Conservation (phyloP, 1,140 invertebrate species). For the Drosophila ananassae region DNA sequence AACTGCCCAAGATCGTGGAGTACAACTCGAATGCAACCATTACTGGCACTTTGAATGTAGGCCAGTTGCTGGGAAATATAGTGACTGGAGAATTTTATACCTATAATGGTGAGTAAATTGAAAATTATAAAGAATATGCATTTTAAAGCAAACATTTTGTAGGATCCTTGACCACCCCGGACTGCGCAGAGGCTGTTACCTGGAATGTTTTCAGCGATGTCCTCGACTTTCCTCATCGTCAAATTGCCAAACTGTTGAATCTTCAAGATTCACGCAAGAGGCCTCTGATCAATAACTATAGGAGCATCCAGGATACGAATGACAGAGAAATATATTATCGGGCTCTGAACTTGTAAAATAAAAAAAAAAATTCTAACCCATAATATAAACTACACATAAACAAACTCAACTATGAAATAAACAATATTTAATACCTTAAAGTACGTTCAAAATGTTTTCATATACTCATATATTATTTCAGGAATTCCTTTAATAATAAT, state of each 20-base stretch:
- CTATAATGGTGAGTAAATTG: conserved; percentile 51
- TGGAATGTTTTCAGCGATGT: conserved; percentile 68
- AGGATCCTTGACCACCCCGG: conserved; percentile 92
- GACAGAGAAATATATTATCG: conserved; percentile 86
- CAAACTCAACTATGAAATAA: not conserved
- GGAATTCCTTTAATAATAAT: not conserved
- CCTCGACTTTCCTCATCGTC: conserved; percentile 29
- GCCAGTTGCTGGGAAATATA: conserved; percentile 56
- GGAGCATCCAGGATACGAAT: conserved; percentile 84
- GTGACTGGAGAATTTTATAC: conserved; percentile 53
- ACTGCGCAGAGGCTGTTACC: conserved; percentile 70
- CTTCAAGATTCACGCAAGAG: conserved; percentile 40
- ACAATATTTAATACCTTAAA: not conserved
- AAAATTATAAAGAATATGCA: too few relatives aligned
- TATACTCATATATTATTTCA: not conserved
- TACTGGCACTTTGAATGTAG: conserved; percentile 14
- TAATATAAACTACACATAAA: not conserved
- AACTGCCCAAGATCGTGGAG: conserved; percentile 33
- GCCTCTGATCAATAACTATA: conserved; percentile 60
- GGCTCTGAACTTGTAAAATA: conserved; percentile 6
- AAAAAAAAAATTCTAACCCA: not conserved
- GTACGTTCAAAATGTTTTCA: too few relatives aligned
- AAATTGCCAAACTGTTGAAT: conserved; percentile 59
- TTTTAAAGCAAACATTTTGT: not conserved
- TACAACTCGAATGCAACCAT: conserved; percentile 50